Conservation (phyloP, 2,888 invertebrate genomes). For the Liposcelis brunnea region DNA sequence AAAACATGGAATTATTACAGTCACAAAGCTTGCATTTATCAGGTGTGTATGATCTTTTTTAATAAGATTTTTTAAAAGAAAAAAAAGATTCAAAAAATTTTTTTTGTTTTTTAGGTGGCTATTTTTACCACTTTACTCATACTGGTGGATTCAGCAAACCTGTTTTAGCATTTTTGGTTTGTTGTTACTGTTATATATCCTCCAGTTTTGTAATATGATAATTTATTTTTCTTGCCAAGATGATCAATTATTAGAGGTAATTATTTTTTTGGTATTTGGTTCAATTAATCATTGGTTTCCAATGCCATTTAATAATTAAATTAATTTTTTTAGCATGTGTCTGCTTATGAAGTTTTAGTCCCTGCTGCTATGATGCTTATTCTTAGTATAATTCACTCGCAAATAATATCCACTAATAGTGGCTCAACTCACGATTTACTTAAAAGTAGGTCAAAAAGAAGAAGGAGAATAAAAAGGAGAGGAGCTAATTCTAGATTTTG, state of each 20-base stretch:
- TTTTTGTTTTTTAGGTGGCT: constrained; percentile 23
- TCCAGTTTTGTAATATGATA: constrained; percentile 48
- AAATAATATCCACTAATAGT: constrained; percentile 54
- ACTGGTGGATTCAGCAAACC: constrained; percentile 87
- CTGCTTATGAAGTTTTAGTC: constrained; percentile 49
- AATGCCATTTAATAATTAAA: background rate
- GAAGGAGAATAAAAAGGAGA: constrained; percentile 10
- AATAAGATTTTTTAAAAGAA: no score
- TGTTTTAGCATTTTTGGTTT: constrained; percentile 55
- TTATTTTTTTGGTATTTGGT: constrained; percentile 19
- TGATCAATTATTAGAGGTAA: constrained; percentile 29
- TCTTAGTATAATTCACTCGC: constrained; percentile 60
- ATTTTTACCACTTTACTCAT: constrained; percentile 65
- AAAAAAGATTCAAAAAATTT: no score
- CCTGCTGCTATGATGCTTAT: constrained; percentile 56
- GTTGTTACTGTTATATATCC: constrained; percentile 56
- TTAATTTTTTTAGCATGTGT: constrained; percentile 31
- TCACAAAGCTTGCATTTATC: constrained; percentile 64
- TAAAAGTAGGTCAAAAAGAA: constrained; percentile 1
- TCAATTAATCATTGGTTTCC: no score
- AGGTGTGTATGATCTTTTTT: no score
- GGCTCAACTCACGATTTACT: constrained; percentile 18
- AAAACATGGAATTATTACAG: constrained; percentile 73
- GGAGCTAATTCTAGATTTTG: constrained; percentile 17
- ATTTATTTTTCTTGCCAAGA: constrained; percentile 28